Base-by-base conservation (phyloP, 2,888 invertebrate species). In the Melieria omissa region DNA sequence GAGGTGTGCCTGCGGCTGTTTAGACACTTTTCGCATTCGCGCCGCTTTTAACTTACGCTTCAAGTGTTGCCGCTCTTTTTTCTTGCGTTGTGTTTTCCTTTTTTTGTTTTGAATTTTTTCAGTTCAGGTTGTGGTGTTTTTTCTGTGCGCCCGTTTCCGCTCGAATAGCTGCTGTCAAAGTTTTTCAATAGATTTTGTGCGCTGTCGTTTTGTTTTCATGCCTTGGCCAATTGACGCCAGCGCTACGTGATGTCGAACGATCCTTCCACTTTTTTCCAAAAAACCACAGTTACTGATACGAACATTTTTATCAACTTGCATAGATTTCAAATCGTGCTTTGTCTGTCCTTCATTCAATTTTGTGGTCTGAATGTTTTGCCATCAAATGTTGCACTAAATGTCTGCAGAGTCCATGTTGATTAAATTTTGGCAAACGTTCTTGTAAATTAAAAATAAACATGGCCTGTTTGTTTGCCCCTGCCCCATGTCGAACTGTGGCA, bases 81-180 rank as follows among this genome's bases (percentile, higher is more conserved):
- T 64, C 10, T 54, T 62, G 63, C 12, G 41, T 47, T 65, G 55
- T 67, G 16, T 62, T 65, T 76, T 72, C 71, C 66, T 77, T 76
- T 80, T 81, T 78, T 81, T 16, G 71, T 68, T 73, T 69, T 72
- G 68, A 62, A 47, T 70, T 60, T 47, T 54, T 29, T 29, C 29
- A 29, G 29, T 29, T 29, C 29, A 29, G 29, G 1, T 29, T 29
- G 29, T 29, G 29, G 29, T 29, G 29, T 29, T 29, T 29, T 29
- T 29, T 68, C 65, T 74, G 67, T 69, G 73, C 71, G 71, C 81
- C 78, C 81, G 78, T 84, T 84, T 84, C 82, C 84, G 82, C 84
- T 76, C 81, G 84, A 85, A 80, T 84, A 83, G 83, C 78, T 79
- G 76, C 80, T 81, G 80, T 81, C 81, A 80, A 81, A 81, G 76